Conservation (phyloP, 2,888 invertebrate genomes). For the Daptonema setosum region DNA sequence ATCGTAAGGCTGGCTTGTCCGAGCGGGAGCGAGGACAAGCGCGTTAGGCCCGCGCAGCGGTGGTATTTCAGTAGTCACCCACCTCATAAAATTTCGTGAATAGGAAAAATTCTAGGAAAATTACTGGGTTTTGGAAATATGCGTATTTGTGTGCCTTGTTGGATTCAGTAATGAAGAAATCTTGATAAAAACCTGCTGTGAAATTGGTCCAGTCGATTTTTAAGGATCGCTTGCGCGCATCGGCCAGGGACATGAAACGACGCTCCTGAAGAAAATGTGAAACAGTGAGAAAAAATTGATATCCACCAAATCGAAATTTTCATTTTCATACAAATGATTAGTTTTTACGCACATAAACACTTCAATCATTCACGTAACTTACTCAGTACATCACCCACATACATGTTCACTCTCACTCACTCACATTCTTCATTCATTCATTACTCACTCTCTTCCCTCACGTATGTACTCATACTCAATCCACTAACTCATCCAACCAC, state of each 20-base stretch:
- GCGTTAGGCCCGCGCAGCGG: too few relatives aligned
- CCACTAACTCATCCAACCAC: neutral
- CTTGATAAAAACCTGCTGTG: constrained; percentile 10
- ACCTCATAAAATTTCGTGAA: too few relatives aligned
- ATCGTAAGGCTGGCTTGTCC: too few relatives aligned
- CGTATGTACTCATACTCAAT: neutral
- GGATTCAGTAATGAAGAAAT: too few relatives aligned
- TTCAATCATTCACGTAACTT: neutral
- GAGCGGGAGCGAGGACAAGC: too few relatives aligned
- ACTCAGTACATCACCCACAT: neutral
- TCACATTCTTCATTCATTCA: neutral
- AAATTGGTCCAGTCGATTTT: constrained; percentile 30
- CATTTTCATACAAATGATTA: neutral
- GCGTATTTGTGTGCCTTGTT: too few relatives aligned
- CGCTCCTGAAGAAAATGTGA: constrained; percentile 27
- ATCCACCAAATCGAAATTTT: neutral
- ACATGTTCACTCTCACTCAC: neutral
- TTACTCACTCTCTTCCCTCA: neutral
- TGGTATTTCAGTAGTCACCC: too few relatives aligned
- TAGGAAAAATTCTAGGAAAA: too few relatives aligned
- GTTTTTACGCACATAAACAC: neutral
- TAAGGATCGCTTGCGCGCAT: constrained; percentile 31
- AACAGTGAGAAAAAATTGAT: neutral
- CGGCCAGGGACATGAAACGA: constrained; percentile 32
- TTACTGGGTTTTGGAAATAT: too few relatives aligned